These are phyloP conservation scores for Phorcus lineatus DNA, from an alignment of 2,888 invertebrate species.

Conservation along the genomic window DNA sequence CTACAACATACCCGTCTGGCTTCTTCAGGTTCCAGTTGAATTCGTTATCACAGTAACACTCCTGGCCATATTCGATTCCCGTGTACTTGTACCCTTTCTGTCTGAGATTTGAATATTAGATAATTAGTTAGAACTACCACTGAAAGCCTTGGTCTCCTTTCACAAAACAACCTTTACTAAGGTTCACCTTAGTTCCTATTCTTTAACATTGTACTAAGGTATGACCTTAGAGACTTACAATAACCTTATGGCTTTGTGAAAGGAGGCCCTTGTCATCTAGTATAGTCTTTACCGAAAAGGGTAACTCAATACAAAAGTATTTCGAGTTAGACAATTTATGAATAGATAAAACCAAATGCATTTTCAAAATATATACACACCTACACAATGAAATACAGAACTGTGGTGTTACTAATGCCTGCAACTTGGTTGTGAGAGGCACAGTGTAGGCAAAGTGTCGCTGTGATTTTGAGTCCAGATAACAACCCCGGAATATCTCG, in stretches of 20 bases:
- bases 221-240: too few species aligned
- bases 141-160: too few species aligned
- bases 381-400: slow-evolving; percentile 52
- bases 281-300: too few species aligned
- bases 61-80: slow-evolving; percentile 49
- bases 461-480: slow-evolving; percentile 35
- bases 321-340: too few species aligned
- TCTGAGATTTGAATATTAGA: slow-evolving; percentile 39
- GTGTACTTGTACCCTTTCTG: slow-evolving; percentile 48
- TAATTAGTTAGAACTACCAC: background rate
- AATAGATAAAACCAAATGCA: too few species aligned
- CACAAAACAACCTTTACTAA: too few species aligned
- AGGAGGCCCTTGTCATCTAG: too few species aligned
- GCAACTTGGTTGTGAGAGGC: slow-evolving; percentile 26
- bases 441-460: slow-evolving; percentile 41
- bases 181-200: too few species aligned
- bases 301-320: too few species aligned
- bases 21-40: slow-evolving; percentile 44
- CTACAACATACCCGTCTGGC: slow-evolving; percentile 51
- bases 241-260: too few species aligned
- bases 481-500: slow-evolving; percentile 60
- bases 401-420: slow-evolving; percentile 47
- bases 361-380: slow-evolving; percentile 24
- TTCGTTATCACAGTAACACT: slow-evolving; percentile 62
- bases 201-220: too few species aligned